Evolutionary conservation across 2,888 invertebrate genomes (phyloP).

Genomic region (Nebria brevicollis): DNA sequence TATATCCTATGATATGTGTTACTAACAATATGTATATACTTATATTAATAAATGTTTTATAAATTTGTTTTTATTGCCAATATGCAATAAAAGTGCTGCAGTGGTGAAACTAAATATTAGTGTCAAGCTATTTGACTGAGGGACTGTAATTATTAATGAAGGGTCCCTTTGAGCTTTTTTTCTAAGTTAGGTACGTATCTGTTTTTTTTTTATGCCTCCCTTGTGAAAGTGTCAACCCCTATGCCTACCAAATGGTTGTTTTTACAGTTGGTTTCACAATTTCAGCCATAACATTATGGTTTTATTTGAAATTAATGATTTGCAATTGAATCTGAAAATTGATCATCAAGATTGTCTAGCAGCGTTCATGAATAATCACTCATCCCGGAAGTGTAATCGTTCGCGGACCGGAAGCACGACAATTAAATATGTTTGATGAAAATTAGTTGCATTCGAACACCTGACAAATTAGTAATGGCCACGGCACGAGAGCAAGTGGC

Average conservation of each 20-base stretch:
- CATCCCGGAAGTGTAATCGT: conserved; percentile 15
- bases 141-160: neutral
- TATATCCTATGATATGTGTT: no score
- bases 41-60: no score
- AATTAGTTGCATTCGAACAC: conserved; percentile 10
- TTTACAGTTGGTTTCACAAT: neutral
- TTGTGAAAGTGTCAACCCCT: neutral
- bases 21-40: no score
- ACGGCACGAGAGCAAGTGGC: neutral
- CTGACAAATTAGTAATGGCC: conserved; percentile 14
- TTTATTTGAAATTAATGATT: neutral
- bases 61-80: no score
- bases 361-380: conserved; percentile 2
- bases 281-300: neutral
- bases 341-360: neutral
- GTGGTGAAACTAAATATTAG: neutral
- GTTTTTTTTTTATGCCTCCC: neutral
- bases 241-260: neutral
- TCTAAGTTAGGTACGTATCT: neutral
- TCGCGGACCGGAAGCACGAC: neutral
- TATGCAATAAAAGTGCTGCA: no score
- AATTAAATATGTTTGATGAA: neutral
- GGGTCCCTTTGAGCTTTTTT: neutral
- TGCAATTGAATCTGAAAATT: neutral
- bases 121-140: neutral